phyloP scores from a whole-genome alignment of 2,113 vertebrate genomes.

The Phrynosoma platyrhinos region DNA sequence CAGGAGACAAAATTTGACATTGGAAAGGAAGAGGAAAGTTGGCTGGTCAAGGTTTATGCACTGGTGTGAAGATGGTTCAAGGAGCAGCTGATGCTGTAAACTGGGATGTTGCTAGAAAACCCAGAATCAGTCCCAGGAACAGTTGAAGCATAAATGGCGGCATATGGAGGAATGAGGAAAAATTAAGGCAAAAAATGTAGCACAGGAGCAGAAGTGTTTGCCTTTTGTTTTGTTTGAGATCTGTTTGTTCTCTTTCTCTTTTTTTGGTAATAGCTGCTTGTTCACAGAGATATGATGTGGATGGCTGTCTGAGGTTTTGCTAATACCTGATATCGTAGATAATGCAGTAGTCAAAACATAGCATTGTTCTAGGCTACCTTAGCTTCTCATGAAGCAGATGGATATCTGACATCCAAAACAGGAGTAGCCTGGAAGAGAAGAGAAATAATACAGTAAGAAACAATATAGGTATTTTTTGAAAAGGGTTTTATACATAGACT shows the following conservation, averaged over 20 bases:
- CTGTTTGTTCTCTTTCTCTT: neutral
- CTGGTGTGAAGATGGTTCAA: slow-evolving; percentile 59
- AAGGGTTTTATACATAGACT: neutral
- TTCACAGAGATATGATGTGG: slow-evolving; percentile 82
- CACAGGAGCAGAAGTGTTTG: slow-evolving; percentile 77
- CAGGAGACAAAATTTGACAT: slow-evolving; percentile 55
- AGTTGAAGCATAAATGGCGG: slow-evolving; percentile 66
- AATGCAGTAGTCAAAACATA: slow-evolving; percentile 78
- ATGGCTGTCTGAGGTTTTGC: slow-evolving; percentile 80
- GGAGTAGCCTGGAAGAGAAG: slow-evolving; percentile 77
- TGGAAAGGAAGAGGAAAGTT: slow-evolving; percentile 45
- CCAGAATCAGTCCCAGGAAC: slow-evolving; percentile 63
- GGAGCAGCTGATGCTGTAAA: slow-evolving; percentile 51
- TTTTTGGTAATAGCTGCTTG: slow-evolving; percentile 89
- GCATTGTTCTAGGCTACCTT: slow-evolving; percentile 74
- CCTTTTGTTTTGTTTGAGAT: slow-evolving; percentile 74
- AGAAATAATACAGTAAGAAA: neutral
- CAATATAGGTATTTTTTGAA: neutral
- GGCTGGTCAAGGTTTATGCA: slow-evolving; percentile 58
- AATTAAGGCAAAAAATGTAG: slow-evolving; percentile 83
- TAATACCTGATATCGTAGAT: slow-evolving; percentile 81
- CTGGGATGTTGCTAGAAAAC: slow-evolving; percentile 57
- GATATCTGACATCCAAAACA: slow-evolving; percentile 84
- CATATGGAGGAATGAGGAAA: slow-evolving; percentile 72
- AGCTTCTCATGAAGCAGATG: slow-evolving; percentile 82